Base-by-base conservation (phyloP, 2,113 vertebrate genomes). In the Mus spicilegus region DNA sequence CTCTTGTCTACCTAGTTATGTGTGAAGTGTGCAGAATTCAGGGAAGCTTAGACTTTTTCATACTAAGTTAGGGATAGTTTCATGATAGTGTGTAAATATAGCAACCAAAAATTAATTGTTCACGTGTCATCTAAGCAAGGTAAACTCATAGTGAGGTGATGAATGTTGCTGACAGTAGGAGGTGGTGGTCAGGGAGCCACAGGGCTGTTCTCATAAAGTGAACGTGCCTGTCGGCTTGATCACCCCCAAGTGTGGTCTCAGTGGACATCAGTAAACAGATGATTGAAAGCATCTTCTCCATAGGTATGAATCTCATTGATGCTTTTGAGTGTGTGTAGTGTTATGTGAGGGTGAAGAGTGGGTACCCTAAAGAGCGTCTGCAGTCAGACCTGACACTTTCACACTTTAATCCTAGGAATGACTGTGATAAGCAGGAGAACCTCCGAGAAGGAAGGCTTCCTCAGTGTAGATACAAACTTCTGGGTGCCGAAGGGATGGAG, bases 11-110 rank as follows among this genome's bases (percentile, higher is more conserved):
- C 54, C 42, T 91, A 91, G 28, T 98, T 95, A 93, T 87, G 39
- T 98, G 96, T 97, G 94, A 97, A 97, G 96, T 80, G 69, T 97
- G 93, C 94, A 97, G 33, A 97, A 97, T 98, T 98, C 98, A 98
- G 98, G 98, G 98, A 98, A 97, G 95, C 96, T 97, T 91, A 22
- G 91, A 98, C 89, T 69, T 96, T 92, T 85, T 96, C 81, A 33
- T 97, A 95, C 92, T 98, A 67, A 84, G 87, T 97, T 72, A 81
- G 90, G 93, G 95, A 91, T 93, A 24, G 78, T 91, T 95, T 98
- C 97, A 98, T 97, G 61, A 96, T 97, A 98, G 96, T 96, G 28
- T 97, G 80, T 96, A 91, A 96, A 94, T 96, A 98, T 95, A 97
- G 95, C 97, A 98, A 98, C 98, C 97, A 97, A 97, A 98, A 97